A percentile compares a stretch with the other conserved stretches of the same genome.
These are phyloP conservation scores for Argopecten irradians DNA, from an alignment of 1,140 invertebrate genomes.

Conservation along the genomic window DNA sequence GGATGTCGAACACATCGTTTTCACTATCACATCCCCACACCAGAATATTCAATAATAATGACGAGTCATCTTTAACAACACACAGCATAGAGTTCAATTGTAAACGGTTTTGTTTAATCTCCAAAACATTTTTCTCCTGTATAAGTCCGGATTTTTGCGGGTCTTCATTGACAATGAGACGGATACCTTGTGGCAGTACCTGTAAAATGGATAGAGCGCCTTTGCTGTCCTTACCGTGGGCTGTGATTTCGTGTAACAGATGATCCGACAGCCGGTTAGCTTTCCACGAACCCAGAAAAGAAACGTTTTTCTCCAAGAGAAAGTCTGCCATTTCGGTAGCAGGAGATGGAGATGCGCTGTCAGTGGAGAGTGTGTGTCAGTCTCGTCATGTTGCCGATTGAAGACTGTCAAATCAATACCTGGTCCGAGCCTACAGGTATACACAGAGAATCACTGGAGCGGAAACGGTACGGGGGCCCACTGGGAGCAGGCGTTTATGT, in stretches of 20 bases:
- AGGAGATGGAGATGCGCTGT: neutral
- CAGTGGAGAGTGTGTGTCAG: neutral
- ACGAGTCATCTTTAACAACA: neutral
- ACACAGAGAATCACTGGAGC: neutral
- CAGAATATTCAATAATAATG: neutral
- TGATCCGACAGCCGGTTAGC: neutral
- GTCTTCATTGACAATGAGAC: neutral
- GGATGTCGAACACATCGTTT: neutral
- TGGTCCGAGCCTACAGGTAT: constrained; percentile 5
- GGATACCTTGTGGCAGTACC: neutral
- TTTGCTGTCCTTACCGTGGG: neutral
- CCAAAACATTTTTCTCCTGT: neutral
- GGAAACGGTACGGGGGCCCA: neutral
- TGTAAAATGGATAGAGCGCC: neutral
- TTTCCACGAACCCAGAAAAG: constrained; percentile 4
- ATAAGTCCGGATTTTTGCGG: neutral
- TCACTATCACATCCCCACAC: neutral
- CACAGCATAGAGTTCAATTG: neutral
- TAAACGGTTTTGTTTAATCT: neutral
- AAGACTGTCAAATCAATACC: constrained; percentile 21
- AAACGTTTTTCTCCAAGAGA: neutral
- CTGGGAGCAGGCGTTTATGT: neutral
- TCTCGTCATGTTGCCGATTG: constrained; percentile 7
- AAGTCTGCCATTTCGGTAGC: constrained; percentile 14
- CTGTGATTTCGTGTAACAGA: neutral